phyloP scores from a whole-genome alignment of 2,797 vertebrate species.

The Xerus rutilus region DNA sequence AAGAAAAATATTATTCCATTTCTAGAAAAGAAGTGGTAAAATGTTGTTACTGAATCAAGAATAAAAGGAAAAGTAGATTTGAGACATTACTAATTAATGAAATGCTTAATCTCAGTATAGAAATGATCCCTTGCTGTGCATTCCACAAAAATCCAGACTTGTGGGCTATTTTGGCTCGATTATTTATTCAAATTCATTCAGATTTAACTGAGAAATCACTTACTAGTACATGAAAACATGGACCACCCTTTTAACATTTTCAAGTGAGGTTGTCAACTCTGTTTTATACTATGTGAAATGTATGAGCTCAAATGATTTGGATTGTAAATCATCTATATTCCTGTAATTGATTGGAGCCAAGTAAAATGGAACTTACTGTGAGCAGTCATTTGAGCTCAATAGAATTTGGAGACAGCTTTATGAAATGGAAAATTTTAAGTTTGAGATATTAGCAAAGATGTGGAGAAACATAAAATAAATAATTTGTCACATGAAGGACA shows the following conservation, averaged over 20 bases:
- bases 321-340: conserved; percentile 81
- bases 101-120: conserved; percentile 75
- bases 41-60: conserved; percentile 50
- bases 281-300: conserved; percentile 79
- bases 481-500: conserved; percentile 35
- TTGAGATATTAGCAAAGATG: conserved; percentile 51
- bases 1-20: conserved; percentile 38
- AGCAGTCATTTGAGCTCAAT: conserved; percentile 65
- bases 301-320: conserved; percentile 79
- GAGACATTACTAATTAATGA: conserved; percentile 79
- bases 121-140: conserved; percentile 80
- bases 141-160: conserved; percentile 77
- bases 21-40: conserved; percentile 52
- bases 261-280: conserved; percentile 78
- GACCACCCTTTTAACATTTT: conserved; percentile 82
- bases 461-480: conserved; percentile 56
- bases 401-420: conserved; percentile 71
- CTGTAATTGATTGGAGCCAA: conserved; percentile 79
- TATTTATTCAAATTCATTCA: conserved; percentile 85
- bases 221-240: conserved; percentile 81
- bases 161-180: conserved; percentile 72
- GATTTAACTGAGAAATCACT: conserved; percentile 80
- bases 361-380: conserved; percentile 78
- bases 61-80: conserved; percentile 65
- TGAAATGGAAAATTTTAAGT: conserved; percentile 70